These are phyloP conservation scores for Bettongia penicillata DNA, from an alignment of 2,113 vertebrate species.

Conservation along the genomic window DNA sequence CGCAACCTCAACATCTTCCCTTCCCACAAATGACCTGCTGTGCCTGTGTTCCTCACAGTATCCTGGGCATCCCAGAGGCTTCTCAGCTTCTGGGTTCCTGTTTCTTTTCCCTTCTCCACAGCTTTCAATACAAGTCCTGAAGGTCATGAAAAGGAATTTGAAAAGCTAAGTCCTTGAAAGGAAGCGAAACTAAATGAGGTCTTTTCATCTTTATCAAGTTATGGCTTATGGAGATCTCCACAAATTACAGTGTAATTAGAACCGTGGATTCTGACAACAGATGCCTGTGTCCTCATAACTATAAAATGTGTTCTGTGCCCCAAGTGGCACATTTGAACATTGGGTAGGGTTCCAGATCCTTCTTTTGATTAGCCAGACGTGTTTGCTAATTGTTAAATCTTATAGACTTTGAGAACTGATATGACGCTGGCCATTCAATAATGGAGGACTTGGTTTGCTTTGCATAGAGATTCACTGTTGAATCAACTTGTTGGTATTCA, in stretches of 20 bases:
- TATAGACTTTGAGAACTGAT: background rate
- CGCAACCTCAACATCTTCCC: background rate
- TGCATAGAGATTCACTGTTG: background rate
- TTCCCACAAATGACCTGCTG: background rate
- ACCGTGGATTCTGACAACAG: slow-evolving; percentile 18
- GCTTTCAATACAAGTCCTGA: background rate
- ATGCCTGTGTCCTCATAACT: background rate
- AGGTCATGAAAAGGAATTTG: background rate
- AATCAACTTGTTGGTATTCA: background rate
- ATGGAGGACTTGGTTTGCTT: slow-evolving; percentile 34
- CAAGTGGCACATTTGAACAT: slow-evolving; percentile 5
- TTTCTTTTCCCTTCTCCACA: background rate
- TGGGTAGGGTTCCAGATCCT: slow-evolving; percentile 36
- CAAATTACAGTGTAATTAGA: slow-evolving; percentile 52
- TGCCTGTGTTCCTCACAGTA: background rate
- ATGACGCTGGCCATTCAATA: background rate
- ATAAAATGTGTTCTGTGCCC: slow-evolving; percentile 18
- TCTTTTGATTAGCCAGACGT: slow-evolving; percentile 11
- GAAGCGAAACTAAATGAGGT: slow-evolving; percentile 12
- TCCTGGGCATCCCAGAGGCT: background rate
- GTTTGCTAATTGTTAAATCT: slow-evolving; percentile 47
- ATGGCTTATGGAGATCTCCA: slow-evolving; percentile 39
- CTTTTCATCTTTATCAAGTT: slow-evolving; percentile 18
- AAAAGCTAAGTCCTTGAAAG: slow-evolving; percentile 29
- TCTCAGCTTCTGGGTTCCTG: background rate